Evolutionary conservation across 2,797 vertebrate genomes (phyloP).

Genomic region (Linurgus olivaceus): DNA sequence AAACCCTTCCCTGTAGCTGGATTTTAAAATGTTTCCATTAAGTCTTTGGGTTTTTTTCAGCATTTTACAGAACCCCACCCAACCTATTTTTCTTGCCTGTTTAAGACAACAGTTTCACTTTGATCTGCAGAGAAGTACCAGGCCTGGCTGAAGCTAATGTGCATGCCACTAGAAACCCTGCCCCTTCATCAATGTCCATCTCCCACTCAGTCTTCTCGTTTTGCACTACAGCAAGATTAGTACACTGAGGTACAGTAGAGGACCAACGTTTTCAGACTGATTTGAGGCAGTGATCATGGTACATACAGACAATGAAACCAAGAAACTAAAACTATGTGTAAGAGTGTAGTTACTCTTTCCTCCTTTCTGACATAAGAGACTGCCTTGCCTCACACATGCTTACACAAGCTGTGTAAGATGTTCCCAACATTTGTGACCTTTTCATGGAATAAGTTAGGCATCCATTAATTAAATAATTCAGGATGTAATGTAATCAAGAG

Average conservation of each 20-base stretch:
- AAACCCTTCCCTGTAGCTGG: neutral
- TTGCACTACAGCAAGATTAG: neutral
- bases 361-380: neutral
- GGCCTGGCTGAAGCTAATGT: slow-evolving; percentile 29
- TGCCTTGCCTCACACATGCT: neutral
- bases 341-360: neutral
- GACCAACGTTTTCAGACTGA: neutral
- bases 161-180: neutral
- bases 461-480: slow-evolving; percentile 68
- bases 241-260: neutral
- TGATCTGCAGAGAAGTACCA: slow-evolving; percentile 53
- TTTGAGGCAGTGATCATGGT: neutral
- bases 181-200: neutral
- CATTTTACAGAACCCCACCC: slow-evolving; percentile 22
- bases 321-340: neutral
- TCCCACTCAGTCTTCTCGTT: neutral
- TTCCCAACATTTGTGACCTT: slow-evolving; percentile 52
- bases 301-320: neutral
- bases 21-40: slow-evolving; percentile 52
- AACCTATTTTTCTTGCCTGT: slow-evolving; percentile 54
- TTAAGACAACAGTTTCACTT: slow-evolving; percentile 50
- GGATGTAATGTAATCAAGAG: slow-evolving; percentile 67
- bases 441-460: slow-evolving; percentile 53
- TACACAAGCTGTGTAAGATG: neutral
- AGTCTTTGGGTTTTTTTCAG: slow-evolving; percentile 15